Base-by-base conservation (phyloP, 2,888 invertebrate species). In the Lissonota sp. region DNA sequence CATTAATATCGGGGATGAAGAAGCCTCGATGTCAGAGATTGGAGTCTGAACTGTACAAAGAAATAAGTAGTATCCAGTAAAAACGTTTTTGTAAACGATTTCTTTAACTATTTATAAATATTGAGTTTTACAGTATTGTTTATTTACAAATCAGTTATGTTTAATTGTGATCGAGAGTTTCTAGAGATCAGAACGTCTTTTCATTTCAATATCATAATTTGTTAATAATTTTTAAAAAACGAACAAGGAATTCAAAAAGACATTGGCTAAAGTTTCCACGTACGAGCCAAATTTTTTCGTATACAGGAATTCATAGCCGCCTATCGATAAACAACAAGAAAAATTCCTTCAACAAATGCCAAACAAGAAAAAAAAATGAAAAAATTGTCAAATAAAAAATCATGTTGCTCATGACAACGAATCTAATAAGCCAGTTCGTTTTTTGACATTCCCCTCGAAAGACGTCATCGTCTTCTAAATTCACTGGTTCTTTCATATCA, bases 391-490 rank as follows among this genome's bases (percentile, higher is more conserved):
- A 42, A 44, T 10, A 26, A 73, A 42, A 26, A 67, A 70, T 64
- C 14, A n/a, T 57, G 77, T 77, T 69, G 58, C 72, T 53, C 49
- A 8, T 63, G 71, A 63, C 82, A 77, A 82, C 82, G 53, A 4
- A 26, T 42, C 40, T 6, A 77, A 70, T 69, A 79, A 70, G 58
- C 37, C 79, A 82, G 79, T 76, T 76, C 40, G 62, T 57, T 78
- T 75, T 77, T 82, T 71, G 81, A 75, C 78, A 74, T 78, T 82
- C 73, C 49, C 46, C 60, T 63, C 55, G 79, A 77, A 79, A 75
- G 79, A 81, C 74, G 84, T 77, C 76, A 51, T 77, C 79, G 85
- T 76, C 57, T 71, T 80, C 80, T 58, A 87, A 87, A 87, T 87
- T 86, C 12, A 12, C 70, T 62, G 87, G 86, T 78, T 83, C 82